Conservation (phyloP, 2,888 invertebrate species). For the Heliconius cydno region DNA sequence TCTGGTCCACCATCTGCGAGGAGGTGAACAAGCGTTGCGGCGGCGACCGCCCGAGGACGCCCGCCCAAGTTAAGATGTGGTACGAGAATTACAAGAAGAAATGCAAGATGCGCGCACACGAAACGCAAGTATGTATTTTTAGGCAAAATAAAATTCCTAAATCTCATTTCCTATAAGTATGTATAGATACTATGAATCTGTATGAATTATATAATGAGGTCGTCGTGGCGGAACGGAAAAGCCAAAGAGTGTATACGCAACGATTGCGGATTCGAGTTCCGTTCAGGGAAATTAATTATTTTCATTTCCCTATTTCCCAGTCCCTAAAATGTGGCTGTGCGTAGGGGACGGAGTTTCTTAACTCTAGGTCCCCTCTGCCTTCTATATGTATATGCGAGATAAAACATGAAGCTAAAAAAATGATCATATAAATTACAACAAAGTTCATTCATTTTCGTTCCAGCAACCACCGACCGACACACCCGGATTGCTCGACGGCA, state of each 20-base stretch:
- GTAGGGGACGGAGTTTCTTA: not conserved
- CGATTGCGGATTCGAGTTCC: no score
- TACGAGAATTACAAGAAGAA: slow-evolving; percentile 83
- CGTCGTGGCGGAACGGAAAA: no score
- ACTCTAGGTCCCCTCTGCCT: not conserved
- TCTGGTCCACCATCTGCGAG: slow-evolving; percentile 82
- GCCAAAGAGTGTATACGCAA: no score
- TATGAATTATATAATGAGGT: no score
- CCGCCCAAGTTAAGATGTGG: slow-evolving; percentile 83
- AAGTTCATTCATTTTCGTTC: slow-evolving; percentile 40
- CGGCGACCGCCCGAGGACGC: slow-evolving; percentile 79
- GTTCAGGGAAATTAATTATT: no score
- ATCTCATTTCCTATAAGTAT: no score
- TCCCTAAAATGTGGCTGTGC: not conserved
- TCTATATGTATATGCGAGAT: not conserved
- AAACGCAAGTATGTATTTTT: slow-evolving; percentile 58
- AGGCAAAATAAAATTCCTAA: not conserved
- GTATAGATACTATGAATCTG: no score
- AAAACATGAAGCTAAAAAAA: not conserved
- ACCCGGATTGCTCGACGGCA: slow-evolving; percentile 72
- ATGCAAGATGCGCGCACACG: slow-evolving; percentile 81
- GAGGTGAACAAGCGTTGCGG: slow-evolving; percentile 82
- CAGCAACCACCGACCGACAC: slow-evolving; percentile 66
- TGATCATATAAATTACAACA: not conserved
- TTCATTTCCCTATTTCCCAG: not conserved